These are phyloP conservation scores for Pinctada fucata DNA, from an alignment of 2,888 invertebrate species.

Conservation along the genomic window DNA sequence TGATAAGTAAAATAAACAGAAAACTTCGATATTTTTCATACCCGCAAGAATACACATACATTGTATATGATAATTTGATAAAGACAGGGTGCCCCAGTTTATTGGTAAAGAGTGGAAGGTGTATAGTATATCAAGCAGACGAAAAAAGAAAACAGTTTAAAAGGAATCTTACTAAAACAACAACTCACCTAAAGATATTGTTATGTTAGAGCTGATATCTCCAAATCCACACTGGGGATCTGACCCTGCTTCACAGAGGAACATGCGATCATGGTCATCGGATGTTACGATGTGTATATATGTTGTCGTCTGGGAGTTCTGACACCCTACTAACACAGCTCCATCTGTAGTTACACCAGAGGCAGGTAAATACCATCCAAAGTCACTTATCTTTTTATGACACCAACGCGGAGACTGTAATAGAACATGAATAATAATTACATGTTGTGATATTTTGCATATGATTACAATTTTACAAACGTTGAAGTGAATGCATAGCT, in stretches of 20 bases:
- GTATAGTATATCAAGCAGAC: no score
- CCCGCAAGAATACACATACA: no score
- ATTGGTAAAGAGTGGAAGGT: no score
- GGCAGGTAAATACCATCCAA: neutral
- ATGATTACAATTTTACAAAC: no score
- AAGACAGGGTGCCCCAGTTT: no score
- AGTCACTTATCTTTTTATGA: neutral
- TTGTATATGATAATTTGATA: no score
- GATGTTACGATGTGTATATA: neutral
- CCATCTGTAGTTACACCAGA: neutral
- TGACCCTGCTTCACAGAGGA: conserved; percentile 17
- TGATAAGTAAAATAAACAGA: no score
- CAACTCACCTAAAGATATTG: neutral
- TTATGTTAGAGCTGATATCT: neutral
- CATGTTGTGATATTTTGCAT: no score
- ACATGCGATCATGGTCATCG: neutral
- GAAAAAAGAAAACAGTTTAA: no score
- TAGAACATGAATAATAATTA: neutral
- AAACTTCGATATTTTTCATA: no score
- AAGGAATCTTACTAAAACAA: neutral
- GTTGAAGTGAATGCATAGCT: no score
- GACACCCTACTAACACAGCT: neutral
- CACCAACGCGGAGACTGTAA: neutral
- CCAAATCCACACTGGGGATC: neutral
- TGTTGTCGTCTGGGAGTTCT: neutral